These are phyloP conservation scores for Trichoplusia ni DNA, from an alignment of 1,140 invertebrate genomes.

Conservation along the genomic window DNA sequence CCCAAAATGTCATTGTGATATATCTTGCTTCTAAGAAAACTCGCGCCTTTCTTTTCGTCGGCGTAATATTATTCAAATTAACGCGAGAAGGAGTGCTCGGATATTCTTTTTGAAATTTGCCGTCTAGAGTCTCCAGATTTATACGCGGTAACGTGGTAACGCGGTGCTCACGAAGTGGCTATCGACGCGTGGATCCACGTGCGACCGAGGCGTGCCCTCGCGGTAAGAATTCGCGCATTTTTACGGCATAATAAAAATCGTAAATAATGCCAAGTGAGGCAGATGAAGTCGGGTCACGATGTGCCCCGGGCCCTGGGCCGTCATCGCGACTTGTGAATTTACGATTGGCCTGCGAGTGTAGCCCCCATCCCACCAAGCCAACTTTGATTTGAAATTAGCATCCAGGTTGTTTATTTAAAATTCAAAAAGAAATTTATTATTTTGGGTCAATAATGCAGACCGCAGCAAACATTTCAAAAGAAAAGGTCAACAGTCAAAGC, in stretches of 20 bases:
- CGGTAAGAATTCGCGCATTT: constrained; percentile 72
- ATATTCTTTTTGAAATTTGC: constrained; percentile 34
- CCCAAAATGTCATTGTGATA: constrained; percentile 38
- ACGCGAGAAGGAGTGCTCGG: neutral
- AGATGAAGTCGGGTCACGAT: constrained; percentile 70
- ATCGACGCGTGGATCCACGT: constrained; percentile 75
- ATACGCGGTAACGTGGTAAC: constrained; percentile 53
- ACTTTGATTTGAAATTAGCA: constrained; percentile 53
- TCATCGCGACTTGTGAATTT: constrained; percentile 72
- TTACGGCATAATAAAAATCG: constrained; percentile 77
- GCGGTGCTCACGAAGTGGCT: constrained; percentile 61
- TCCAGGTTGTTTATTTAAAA: constrained; percentile 34
- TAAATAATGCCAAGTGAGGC: constrained; percentile 68
- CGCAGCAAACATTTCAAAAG: constrained; percentile 23
- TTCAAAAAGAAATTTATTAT: constrained; percentile 10
- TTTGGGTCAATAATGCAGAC: neutral
- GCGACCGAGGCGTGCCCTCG: constrained; percentile 61
- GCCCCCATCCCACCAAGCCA: constrained; percentile 44
- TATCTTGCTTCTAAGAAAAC: constrained; percentile 26
- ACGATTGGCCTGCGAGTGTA: constrained; percentile 57
- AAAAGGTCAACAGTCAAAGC: constrained; percentile 50
- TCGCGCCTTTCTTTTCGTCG: neutral
- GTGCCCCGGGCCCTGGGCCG: constrained; percentile 59
- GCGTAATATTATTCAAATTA: constrained; percentile 24
- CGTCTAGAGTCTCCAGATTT: constrained; percentile 47